Base-by-base conservation (phyloP, 1,140 invertebrate genomes). In the Drosophila suzukii region DNA sequence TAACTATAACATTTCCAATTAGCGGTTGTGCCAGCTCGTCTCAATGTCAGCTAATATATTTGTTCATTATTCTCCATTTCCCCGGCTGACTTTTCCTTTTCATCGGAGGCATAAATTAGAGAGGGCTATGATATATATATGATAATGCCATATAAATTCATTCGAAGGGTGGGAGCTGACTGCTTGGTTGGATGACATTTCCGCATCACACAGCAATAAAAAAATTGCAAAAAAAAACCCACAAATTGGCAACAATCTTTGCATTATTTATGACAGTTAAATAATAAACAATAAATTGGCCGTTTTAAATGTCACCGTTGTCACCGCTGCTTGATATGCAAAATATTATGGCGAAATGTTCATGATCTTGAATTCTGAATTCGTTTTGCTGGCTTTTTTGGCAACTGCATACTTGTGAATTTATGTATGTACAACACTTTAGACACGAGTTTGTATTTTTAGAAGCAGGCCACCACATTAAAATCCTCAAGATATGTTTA, bases 201-300 rank as follows among this genome's bases (percentile, higher is more conserved):
- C 78, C 81, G 81, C 72, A 67, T 80, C 61, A 59, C 43, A 58
- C 4, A 60, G 55, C 38, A 32, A 24, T 60, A 58, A 71, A 66
- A 72, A 56, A 62, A 67, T 20, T 27, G 5, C 27, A 27, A 27
- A 61, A 43, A 61, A 54, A 20, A 20, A 20, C 5, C 62, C 15
- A 15, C 58, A 55, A 68, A 67, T 68, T 47, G 34, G 20, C 50
- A 32, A 41, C 65, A 60, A 63, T 63, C 60, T 72, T 60, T 73
- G 67, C 81, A 86, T 86, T 86, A 75, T 81, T 85, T 78, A 86
- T 84, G 81, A 81, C 63, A 85, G 44, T 53, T 68, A 61, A 75
- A 74, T 55, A 55, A 60, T 27, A 72, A 58, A 56, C 50, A 44
- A 65, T 61, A 60, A 66, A 54, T 73, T 78, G 47, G n/a, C 46